Percentiles rank a stretch among this genome's conserved stretches.
These are phyloP conservation scores for Oxytorus armatus DNA, from an alignment of 2,888 invertebrate genomes.

Conservation along the genomic window DNA sequence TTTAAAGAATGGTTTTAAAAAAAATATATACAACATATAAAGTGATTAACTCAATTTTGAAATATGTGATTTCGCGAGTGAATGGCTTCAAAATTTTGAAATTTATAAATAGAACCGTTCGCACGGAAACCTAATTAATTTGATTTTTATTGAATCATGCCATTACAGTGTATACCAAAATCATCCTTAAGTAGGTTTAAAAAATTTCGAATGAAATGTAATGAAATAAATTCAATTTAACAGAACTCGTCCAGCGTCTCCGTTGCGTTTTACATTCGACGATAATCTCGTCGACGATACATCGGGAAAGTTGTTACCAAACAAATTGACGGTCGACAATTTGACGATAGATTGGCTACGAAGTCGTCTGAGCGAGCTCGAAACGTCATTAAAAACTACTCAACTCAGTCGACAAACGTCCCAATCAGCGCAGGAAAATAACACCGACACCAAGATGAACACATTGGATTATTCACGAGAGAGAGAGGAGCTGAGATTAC, in stretches of 20 bases:
- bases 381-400: conserved; percentile 91
- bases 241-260: conserved; percentile 92
- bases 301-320: conserved; percentile 93
- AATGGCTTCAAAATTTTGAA: too few species aligned
- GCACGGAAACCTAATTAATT: too few species aligned
- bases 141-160: too few species aligned
- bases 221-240: too few species aligned
- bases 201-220: conserved; percentile 6
- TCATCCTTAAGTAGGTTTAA: too few species aligned
- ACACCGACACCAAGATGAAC: conserved; percentile 78
- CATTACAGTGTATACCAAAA: too few species aligned
- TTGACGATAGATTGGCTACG: conserved; percentile 96
- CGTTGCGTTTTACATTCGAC: conserved; percentile 93
- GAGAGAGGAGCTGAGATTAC: conserved; percentile 90
- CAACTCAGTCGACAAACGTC: conserved; percentile 86
- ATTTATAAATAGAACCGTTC: too few species aligned
- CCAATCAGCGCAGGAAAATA: conserved; percentile 75
- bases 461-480: conserved; percentile 81
- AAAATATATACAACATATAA: too few species aligned
- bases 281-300: conserved; percentile 95
- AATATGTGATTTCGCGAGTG: too few species aligned
- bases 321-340: conserved; percentile 96
- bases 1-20: too few species aligned
- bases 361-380: conserved; percentile 91
- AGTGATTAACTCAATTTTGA: too few species aligned